Percentiles rank a stretch among this genome's conserved stretches.
Evolutionary conservation across 2,113 vertebrate genomes (phyloP).

Genomic region (Solea senegalensis): DNA sequence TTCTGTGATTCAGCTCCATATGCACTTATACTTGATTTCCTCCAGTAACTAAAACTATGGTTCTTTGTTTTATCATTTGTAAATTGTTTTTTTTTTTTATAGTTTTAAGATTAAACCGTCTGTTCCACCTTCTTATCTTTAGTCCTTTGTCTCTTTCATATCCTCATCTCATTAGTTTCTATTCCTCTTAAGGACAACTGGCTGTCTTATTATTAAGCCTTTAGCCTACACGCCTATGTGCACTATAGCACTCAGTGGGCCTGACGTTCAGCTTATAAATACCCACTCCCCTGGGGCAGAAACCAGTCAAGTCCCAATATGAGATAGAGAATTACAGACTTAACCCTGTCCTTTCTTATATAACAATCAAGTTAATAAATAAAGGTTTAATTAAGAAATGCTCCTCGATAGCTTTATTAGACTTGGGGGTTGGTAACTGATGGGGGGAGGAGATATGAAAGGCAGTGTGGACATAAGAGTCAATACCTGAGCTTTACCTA

Average conservation of each 20-base stretch:
- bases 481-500: slow-evolving; percentile 58
- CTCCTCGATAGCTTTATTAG: slow-evolving; percentile 45
- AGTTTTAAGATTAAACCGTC: slow-evolving; percentile 37
- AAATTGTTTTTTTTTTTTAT: slow-evolving; percentile 53
- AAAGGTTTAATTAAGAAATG: slow-evolving; percentile 79
- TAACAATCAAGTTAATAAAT: slow-evolving; percentile 78
- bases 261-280: slow-evolving; percentile 63
- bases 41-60: slow-evolving; percentile 19
- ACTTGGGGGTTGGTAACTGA: slow-evolving; percentile 39
- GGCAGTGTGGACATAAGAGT: slow-evolving; percentile 39
- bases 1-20: slow-evolving; percentile 28
- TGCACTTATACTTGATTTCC: slow-evolving; percentile 42
- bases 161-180: slow-evolving; percentile 58
- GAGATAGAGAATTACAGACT: slow-evolving; percentile 57
- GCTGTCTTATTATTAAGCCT: slow-evolving; percentile 55
- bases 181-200: slow-evolving; percentile 37
- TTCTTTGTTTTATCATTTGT: slow-evolving; percentile 23
- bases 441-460: slow-evolving; percentile 33
- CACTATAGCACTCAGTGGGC: slow-evolving; percentile 48
- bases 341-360: slow-evolving; percentile 61
- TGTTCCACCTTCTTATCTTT: slow-evolving; percentile 28
- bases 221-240: slow-evolving; percentile 42
- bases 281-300: slow-evolving; percentile 51
- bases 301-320: slow-evolving; percentile 66
- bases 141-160: slow-evolving; percentile 35